These are phyloP conservation scores for Lutjanus campechanus DNA, from an alignment of 2,797 vertebrate genomes.

Conservation along the genomic window DNA sequence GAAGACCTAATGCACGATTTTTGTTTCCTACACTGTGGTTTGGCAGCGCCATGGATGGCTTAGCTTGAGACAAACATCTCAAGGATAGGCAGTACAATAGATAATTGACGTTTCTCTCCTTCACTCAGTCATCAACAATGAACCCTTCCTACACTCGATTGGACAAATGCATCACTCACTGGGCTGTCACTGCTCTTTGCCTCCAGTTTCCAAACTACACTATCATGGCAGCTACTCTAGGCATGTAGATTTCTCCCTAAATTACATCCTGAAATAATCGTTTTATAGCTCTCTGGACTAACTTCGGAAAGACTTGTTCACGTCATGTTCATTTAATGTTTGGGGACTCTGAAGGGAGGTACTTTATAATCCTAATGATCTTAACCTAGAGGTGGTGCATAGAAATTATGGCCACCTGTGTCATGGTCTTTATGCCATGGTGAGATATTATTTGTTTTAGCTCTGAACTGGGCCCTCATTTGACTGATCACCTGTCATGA, in stretches of 20 bases:
- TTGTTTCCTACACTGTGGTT: slow-evolving; percentile 8
- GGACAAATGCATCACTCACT: slow-evolving; percentile 24
- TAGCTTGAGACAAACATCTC: slow-evolving; percentile 49
- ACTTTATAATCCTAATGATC: too few relatives aligned
- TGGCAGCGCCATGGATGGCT: slow-evolving; percentile 43
- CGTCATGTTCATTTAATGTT: not conserved
- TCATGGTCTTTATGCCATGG: too few relatives aligned
- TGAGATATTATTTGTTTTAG: not conserved
- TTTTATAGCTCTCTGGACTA: too few relatives aligned
- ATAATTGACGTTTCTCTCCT: slow-evolving; percentile 51
- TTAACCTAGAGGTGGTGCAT: not conserved
- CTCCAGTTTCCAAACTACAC: not conserved
- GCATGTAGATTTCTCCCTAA: not conserved
- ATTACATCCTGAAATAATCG: too few relatives aligned
- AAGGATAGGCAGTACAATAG: slow-evolving; percentile 12
- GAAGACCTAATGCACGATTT: slow-evolving; percentile 12
- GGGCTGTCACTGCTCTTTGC: slow-evolving; percentile 2
- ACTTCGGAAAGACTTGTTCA: too few relatives aligned
- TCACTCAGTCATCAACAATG: slow-evolving; percentile 17
- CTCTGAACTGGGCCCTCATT: not conserved
- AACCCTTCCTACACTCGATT: slow-evolving; percentile 19
- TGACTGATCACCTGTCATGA: not conserved
- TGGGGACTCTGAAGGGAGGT: not conserved
- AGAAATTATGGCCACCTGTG: too few relatives aligned
- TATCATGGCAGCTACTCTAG: not conserved